Percentiles rank a stretch among this genome's conserved stretches.
Evolutionary conservation across 1,140 invertebrate genomes (phyloP).

Genomic region (Hycleus phaleratus): DNA sequence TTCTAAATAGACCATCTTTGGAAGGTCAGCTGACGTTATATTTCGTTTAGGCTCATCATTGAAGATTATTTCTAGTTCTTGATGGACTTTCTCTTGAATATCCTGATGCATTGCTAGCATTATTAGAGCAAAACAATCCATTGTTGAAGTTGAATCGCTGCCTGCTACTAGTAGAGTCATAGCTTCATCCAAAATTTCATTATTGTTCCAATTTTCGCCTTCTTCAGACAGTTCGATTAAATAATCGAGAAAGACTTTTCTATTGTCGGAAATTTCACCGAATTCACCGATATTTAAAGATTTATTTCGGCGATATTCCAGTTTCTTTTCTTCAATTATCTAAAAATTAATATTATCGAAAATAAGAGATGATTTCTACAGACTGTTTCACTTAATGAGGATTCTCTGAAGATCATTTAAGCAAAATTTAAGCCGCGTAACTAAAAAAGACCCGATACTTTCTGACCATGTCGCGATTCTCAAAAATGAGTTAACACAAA

Average conservation of each 20-base stretch:
- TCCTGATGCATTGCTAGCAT: conserved; percentile 32
- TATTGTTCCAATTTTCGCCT: conserved; percentile 11
- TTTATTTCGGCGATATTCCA: neutral
- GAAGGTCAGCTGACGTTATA: conserved; percentile 47
- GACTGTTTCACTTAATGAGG: no score
- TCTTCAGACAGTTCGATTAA: conserved; percentile 26
- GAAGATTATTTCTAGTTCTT: conserved; percentile 50
- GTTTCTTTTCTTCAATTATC: neutral
- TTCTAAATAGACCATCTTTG: conserved; percentile 54
- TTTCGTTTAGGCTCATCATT: conserved; percentile 37
- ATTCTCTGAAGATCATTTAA: no score
- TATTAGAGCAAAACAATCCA: conserved; percentile 20
- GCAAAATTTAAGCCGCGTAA: no score
- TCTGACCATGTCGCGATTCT: no score
- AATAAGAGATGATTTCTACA: neutral
- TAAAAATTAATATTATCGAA: neutral
- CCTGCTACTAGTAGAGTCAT: neutral
- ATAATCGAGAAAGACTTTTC: conserved; percentile 23
- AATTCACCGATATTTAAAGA: no score
- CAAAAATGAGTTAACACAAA: no score
- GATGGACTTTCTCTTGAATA: conserved; percentile 47
- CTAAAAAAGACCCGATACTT: no score
- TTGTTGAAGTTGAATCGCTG: conserved; percentile 22
- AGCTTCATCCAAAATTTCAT: neutral
- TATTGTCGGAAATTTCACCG: neutral